Percentiles rank a stretch among this genome's conserved stretches.
These are phyloP conservation scores for Serinus canaria DNA, from an alignment of 2,113 vertebrate genomes.

Conservation along the genomic window DNA sequence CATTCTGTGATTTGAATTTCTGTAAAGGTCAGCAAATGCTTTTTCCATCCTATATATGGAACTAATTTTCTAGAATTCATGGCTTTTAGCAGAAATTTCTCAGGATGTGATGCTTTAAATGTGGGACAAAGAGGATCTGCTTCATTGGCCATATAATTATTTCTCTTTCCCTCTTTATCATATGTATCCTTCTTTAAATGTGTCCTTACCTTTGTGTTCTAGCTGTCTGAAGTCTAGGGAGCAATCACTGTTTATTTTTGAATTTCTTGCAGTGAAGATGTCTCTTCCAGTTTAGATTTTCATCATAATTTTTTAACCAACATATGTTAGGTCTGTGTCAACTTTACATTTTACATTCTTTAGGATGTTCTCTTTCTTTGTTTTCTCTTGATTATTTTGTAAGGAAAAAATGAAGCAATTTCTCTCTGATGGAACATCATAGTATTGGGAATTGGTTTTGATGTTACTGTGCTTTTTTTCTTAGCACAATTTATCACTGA, in stretches of 20 bases:
- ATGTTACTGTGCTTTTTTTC: background rate
- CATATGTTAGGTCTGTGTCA: background rate
- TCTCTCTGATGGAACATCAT: background rate
- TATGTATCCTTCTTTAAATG: background rate
- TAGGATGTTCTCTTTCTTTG: background rate
- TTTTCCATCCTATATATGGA: background rate
- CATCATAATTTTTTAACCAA: background rate
- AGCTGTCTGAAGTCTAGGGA: background rate
- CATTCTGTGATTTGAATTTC: background rate
- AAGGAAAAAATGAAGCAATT: background rate
- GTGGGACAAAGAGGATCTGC: background rate
- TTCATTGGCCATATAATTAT: background rate
- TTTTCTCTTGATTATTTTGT: background rate
- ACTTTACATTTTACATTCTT: background rate
- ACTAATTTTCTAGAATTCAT: background rate
- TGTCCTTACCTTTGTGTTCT: background rate
- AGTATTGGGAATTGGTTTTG: background rate
- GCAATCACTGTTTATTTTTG: background rate
- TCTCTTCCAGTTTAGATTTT: background rate
- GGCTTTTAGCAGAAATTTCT: background rate
- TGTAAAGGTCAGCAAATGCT: background rate
- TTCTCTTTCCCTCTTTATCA: background rate
- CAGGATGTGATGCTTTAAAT: background rate
- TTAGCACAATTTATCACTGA: background rate
- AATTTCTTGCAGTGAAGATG: background rate